Conservation (phyloP, 2,113 vertebrate species). For the Taurulus bubalis region DNA sequence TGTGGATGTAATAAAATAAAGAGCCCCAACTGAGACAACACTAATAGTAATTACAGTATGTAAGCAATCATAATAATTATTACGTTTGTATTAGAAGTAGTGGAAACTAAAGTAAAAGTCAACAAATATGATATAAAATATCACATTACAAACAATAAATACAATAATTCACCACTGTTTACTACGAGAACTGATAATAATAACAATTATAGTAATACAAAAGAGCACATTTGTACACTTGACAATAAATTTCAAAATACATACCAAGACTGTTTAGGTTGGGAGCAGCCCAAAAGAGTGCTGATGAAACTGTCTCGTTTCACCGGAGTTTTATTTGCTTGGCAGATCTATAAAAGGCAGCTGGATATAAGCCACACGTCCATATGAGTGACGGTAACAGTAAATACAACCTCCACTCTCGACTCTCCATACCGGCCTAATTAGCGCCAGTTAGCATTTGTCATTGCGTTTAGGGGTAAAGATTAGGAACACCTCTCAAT, state of each 20-base stretch:
- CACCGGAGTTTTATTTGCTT: constrained; percentile 37
- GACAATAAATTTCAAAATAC: not conserved
- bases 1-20: not conserved
- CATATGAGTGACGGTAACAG: constrained; percentile 59
- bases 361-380: constrained; percentile 51
- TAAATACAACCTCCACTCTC: constrained; percentile 72
- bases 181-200: not conserved
- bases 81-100: constrained; percentile 1
- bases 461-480: constrained; percentile 81
- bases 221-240: constrained; percentile 3
- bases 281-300: not conserved
- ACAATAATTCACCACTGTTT: not conserved
- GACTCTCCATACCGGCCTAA: constrained; percentile 72
- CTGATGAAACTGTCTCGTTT: not conserved
- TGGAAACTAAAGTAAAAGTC: constrained; percentile 6
- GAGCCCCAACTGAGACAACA: not conserved
- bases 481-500: constrained; percentile 84
- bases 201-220: not conserved
- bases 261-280: not conserved
- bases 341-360: constrained; percentile 33
- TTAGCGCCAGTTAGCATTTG: constrained; percentile 80
- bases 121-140: not conserved
- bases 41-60: not conserved
- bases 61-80: not conserved
- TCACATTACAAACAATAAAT: not conserved